Conservation (phyloP, 2,888 invertebrate genomes). For the Hemithea aestivaria region DNA sequence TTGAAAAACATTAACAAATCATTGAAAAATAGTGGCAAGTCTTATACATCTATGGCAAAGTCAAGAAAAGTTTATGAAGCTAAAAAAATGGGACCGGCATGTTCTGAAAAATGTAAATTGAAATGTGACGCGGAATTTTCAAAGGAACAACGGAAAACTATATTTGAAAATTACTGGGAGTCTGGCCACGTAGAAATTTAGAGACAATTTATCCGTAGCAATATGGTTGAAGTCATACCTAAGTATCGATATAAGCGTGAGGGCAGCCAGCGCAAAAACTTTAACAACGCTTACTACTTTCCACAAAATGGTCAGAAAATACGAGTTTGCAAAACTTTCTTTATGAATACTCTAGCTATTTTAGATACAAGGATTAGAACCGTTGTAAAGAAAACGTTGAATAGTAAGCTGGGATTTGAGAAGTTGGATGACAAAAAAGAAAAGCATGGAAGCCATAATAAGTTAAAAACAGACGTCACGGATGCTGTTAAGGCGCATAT, state of each 20-base stretch:
- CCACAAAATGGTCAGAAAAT: conserved; percentile 11
- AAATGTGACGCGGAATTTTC: conserved; percentile 2
- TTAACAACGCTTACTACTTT: conserved; percentile 20
- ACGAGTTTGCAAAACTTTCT: conserved; percentile 22
- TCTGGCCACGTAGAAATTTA: conserved; percentile 5
- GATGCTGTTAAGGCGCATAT: conserved; percentile 16
- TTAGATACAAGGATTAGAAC: conserved; percentile 17
- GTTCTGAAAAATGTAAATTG: conserved; percentile 15
- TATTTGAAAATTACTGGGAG: conserved; percentile 11
- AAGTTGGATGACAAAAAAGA: conserved; percentile 8
- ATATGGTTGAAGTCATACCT: conserved; percentile 7
- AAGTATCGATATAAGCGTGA: conserved; percentile 17
- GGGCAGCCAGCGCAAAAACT: conserved; percentile 16
- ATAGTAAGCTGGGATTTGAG: too few species aligned
- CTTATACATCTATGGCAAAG: conserved; percentile 18
- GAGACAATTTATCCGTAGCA: conserved; percentile 9
- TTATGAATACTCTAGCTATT: conserved; percentile 24
- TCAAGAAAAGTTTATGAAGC: conserved; percentile 15
- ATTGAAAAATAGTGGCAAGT: conserved; percentile 16
- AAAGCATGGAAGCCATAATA: conserved; percentile 5
- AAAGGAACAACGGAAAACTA: conserved; percentile 2
- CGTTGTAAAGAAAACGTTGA: conserved; percentile 15
- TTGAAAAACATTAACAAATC: conserved; percentile 19
- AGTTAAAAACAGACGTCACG: conserved; percentile 3
- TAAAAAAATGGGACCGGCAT: conserved; percentile 18